These are phyloP conservation scores for Chionomys nivalis DNA, from an alignment of 2,113 vertebrate species.

Conservation along the genomic window DNA sequence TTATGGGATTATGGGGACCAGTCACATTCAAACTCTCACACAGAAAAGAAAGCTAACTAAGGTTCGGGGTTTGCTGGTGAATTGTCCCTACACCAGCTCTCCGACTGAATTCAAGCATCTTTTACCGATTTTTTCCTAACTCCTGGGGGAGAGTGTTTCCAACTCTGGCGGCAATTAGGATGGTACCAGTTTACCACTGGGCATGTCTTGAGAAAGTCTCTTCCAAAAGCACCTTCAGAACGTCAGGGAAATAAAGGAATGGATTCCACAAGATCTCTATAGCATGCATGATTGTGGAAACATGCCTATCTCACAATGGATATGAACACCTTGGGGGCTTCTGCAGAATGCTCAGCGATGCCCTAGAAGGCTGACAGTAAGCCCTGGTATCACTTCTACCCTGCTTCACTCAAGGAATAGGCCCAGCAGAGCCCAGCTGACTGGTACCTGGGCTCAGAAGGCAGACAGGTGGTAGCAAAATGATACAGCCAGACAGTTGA, in stretches of 20 bases:
- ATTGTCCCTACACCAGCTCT: rapidly evolving
- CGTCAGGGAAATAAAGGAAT: background rate
- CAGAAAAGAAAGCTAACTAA: background rate
- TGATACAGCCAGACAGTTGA: background rate
- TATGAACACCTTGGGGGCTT: background rate
- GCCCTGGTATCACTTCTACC: background rate
- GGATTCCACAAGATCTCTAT: background rate
- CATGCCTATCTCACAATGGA: background rate
- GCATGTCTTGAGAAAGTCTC: background rate
- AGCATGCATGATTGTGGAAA: background rate
- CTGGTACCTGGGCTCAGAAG: rapidly evolving
- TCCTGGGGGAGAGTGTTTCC: too few species aligned
- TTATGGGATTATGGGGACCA: too few species aligned
- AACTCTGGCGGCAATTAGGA: background rate
- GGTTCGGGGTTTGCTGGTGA: background rate
- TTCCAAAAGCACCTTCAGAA: background rate
- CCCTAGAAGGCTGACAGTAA: background rate
- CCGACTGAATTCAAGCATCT: background rate
- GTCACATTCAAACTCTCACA: too few species aligned
- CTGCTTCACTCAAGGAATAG: rapidly evolving
- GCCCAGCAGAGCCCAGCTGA: background rate
- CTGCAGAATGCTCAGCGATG: background rate
- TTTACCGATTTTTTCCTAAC: background rate
- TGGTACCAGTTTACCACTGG: background rate
- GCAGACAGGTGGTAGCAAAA: background rate